Evolutionary conservation across 2,113 vertebrate species (phyloP).

Genomic region (Phalacrocorax pelagicus): DNA sequence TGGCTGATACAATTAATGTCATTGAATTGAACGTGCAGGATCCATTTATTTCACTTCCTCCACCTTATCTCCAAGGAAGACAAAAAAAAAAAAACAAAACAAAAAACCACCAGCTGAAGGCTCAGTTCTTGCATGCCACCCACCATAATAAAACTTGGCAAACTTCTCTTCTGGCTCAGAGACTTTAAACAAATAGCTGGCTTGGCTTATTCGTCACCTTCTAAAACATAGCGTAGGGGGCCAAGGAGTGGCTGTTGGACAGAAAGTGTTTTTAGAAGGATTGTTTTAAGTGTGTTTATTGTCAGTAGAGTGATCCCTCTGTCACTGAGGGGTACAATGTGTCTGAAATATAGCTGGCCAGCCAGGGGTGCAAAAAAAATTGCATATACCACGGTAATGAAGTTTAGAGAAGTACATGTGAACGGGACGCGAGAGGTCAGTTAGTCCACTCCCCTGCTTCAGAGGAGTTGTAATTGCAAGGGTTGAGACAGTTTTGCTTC

Average conservation of each 20-base stretch:
- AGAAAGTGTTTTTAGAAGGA: not conserved
- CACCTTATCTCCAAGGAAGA: not conserved
- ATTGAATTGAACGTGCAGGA: not conserved
- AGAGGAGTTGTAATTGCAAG: not conserved
- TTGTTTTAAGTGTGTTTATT: not conserved
- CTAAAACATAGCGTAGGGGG: not conserved
- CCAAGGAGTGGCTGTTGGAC: not conserved
- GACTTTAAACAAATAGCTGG: slow-evolving; percentile 13
- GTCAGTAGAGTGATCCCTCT: not conserved
- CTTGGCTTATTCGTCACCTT: not conserved
- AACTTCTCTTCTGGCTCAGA: not conserved
- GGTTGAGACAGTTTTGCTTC: slow-evolving; percentile 12
- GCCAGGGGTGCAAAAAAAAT: not conserved
- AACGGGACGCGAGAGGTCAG: not conserved
- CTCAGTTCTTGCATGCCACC: not conserved
- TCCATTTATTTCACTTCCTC: not conserved
- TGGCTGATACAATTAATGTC: not conserved
- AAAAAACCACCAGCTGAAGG: not conserved
- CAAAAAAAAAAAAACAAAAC: not conserved
- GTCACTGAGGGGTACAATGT: not conserved
- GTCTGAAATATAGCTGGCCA: not conserved
- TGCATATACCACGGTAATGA: fast-evolving
- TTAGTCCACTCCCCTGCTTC: not conserved
- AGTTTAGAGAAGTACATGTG: not conserved
- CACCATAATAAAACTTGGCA: not conserved